Evolutionary conservation across 2,888 invertebrate genomes (phyloP), one percentile per base, ranked within the genome.

Genomic region (Anthrax anthrax): DNA sequence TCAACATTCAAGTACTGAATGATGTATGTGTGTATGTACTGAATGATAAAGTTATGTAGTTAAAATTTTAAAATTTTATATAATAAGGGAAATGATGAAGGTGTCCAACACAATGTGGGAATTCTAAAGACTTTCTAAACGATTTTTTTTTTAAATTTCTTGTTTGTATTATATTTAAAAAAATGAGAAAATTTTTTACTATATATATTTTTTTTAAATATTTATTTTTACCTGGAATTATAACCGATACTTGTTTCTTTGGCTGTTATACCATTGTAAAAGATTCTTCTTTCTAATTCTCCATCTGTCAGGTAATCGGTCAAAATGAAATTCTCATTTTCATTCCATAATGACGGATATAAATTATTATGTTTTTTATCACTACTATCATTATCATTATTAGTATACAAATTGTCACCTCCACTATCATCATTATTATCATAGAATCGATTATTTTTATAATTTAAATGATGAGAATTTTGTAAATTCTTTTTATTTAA

Each of bases 251-350:
- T 44, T 29, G 81, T 81, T 62, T 82, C 81, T 60, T 80, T 80
- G 37, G 79, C 81, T 14, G 74, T 74, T 37, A 81, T 65, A 9
- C 79, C 80, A 50, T 76, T 72, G 57, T 65, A 78, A 60, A 74
- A 76, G 46, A 83, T 70, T 46, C 80, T 65, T 14, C 74, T 74
- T 60, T 84, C 83, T 52, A 76, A 66, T 59, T 84, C 82, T 4
- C 84, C 84, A 60, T 85, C 84, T 47, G 75, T 62, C 49, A 84
- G 66, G 43, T 70, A 70, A 57, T 82, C 81, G 18, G 72, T 75
- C 61, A 80, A 72, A 51, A 81, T 68, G 64, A 83, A 82, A 62
- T 81, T 76, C 43, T 70, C 67, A 44, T 72, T 67, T 47, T 70
- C 37, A 18, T 32, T 39, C 44, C 44, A 49, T 32, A 2, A 32